Conservation (phyloP, 2,113 vertebrate species). For the Odocoileus hemionus region DNA sequence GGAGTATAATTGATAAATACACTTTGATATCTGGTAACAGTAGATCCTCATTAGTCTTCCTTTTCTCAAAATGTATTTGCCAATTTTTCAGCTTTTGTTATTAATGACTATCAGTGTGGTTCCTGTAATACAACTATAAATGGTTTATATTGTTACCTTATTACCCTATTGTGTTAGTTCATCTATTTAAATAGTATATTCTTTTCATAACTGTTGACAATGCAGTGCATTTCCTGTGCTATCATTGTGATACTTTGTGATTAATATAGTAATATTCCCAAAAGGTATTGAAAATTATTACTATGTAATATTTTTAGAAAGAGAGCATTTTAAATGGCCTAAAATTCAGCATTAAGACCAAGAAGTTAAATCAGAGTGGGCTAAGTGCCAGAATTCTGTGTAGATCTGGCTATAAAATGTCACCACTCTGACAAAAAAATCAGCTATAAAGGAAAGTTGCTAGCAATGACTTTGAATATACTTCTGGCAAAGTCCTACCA, state of each 20-base stretch:
- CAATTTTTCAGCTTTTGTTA: not conserved
- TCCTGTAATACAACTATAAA: not conserved
- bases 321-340: not conserved
- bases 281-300: not conserved
- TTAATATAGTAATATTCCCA: not conserved
- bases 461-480: not conserved
- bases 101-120: not conserved
- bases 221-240: not conserved
- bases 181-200: not conserved
- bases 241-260: not conserved
- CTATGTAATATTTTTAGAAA: not conserved
- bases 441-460: not conserved
- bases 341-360: slow-evolving; percentile 10
- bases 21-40: not conserved
- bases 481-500: not conserved
- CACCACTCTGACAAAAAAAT: not conserved
- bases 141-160: not conserved
- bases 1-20: not conserved
- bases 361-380: not conserved
- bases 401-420: not conserved
- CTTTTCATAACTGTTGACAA: not conserved
- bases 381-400: not conserved
- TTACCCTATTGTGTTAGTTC: not conserved
- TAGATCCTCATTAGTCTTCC: not conserved
- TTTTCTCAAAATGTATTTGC: not conserved